Evolutionary conservation across 2,113 vertebrate genomes (phyloP).

Genomic region (Benitochromis conjunctus): DNA sequence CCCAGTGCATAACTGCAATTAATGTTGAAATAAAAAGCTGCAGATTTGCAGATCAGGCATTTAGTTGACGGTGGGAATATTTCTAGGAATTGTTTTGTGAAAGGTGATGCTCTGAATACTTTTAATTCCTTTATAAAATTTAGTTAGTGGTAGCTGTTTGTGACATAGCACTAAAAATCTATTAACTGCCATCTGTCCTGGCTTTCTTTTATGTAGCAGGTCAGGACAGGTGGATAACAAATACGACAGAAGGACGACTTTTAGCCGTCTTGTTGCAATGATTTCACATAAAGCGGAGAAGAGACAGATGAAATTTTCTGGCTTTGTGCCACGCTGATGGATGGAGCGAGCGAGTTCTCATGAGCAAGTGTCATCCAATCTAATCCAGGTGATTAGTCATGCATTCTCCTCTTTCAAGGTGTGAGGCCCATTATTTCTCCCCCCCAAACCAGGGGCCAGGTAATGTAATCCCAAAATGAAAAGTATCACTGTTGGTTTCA

Average conservation of each 20-base stretch:
- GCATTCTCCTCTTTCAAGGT: conserved; percentile 66
- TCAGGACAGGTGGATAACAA: background rate
- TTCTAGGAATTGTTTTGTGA: background rate
- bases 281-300: background rate
- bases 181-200: background rate
- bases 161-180: background rate
- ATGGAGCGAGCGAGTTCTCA: conserved; percentile 45
- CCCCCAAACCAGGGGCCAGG: conserved; percentile 3
- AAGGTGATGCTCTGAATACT: background rate
- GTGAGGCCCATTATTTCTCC: conserved; percentile 34
- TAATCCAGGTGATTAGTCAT: conserved; percentile 68
- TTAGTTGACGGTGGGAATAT: background rate
- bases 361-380: conserved; percentile 48
- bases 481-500: conserved; percentile 53
- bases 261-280: background rate
- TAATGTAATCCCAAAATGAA: conserved; percentile 37
- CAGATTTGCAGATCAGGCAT: background rate
- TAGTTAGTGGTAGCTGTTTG: background rate
- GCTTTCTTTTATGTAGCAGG: background rate
- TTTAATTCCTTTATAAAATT: background rate
- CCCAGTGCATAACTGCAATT: background rate
- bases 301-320: conserved; percentile 14
- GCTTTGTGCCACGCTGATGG: conserved; percentile 15
- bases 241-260: background rate
- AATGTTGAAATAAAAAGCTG: background rate